Base-by-base conservation (phyloP, 1,140 invertebrate genomes). In the Telenomus remus region DNA sequence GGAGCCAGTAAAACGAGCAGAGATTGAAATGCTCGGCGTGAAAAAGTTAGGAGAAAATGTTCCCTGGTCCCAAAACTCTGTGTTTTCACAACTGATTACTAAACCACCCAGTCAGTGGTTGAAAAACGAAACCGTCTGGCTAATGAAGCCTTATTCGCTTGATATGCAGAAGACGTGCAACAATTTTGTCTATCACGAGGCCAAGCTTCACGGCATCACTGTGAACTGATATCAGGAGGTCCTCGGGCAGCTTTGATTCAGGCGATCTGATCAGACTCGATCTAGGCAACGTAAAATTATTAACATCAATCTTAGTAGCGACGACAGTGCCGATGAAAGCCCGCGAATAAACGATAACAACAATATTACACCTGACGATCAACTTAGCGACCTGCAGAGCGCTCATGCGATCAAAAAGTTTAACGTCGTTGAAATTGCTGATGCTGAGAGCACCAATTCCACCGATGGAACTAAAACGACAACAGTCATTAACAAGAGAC, bases 271-370 rank as follows among this genome's bases (percentile, higher is more conserved):
- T 72, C 54, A 60, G 55, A 48, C 14, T 9, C 44, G 59, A 39
- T 49, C 55, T 37, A 27, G 54, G 12, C 43, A 78, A 44, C 44
- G 74, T 34, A 80, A 79, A 48, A 19, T 69, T 15, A 60, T 59
- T 7, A 69, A 84, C 59, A 85, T 86, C 53, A 81, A 84, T 78
- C 72, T 87, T 59, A 49, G 56, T 16, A 83, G 84, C 10, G 71
- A 82, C 19, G 77, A 83, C 11, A 47, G 61, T 55, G 64, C 1
- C 11, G 50, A 61, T 8, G 53, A 77, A 27, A 27, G 6, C 6
- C 19, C 19, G 19, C 19, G 6, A 27, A 6, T 15, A 46, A 80
- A 16, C n/a, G 79, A 11, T 19, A 14, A 15, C 10, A 39, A 1
- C 19, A 7, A 0, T 47, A 35, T 75, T 63, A 44, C 63, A 34